Percentiles rank a stretch among this genome's conserved stretches.
Conservation (phyloP, 2,888 invertebrate species). For the Pollenia griseotomentosa region DNA sequence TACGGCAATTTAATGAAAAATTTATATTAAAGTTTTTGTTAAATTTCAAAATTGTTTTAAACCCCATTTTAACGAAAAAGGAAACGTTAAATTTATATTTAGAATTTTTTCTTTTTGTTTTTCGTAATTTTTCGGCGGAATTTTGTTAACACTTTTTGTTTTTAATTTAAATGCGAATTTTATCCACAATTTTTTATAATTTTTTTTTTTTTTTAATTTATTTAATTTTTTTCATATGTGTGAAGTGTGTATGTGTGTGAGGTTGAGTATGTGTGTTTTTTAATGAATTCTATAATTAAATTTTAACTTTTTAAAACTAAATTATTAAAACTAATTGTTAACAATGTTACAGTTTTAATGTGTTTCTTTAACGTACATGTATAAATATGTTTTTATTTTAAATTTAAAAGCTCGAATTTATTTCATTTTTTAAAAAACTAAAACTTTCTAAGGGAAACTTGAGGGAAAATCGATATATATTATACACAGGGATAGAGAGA, state of each 20-base stretch:
- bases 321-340: constrained; percentile 44
- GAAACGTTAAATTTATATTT: constrained; percentile 35
- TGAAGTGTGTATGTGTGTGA: constrained; percentile 40
- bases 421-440: constrained; percentile 67
- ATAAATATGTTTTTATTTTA: background rate
- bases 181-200: constrained; percentile 46
- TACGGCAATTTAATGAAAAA: background rate
- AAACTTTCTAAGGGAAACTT: no score
- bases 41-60: background rate
- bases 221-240: constrained; percentile 51
- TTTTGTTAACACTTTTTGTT: constrained; percentile 70
- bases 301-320: constrained; percentile 73
- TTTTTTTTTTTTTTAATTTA: constrained; percentile 31
- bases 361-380: no score
- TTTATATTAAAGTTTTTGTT: no score
- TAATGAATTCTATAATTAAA: background rate
- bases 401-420: constrained; percentile 82
- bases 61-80: constrained; percentile 19
- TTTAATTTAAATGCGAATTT: constrained; percentile 60
- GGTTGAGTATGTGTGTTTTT: background rate
- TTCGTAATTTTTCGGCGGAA: constrained; percentile 66
- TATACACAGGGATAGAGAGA: constrained; percentile 16
- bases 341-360: constrained; percentile 27
- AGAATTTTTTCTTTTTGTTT: constrained; percentile 32
- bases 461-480: constrained; percentile 24